Base-by-base conservation (phyloP, 2,797 vertebrate species). In the Enteromius radiatus region DNA sequence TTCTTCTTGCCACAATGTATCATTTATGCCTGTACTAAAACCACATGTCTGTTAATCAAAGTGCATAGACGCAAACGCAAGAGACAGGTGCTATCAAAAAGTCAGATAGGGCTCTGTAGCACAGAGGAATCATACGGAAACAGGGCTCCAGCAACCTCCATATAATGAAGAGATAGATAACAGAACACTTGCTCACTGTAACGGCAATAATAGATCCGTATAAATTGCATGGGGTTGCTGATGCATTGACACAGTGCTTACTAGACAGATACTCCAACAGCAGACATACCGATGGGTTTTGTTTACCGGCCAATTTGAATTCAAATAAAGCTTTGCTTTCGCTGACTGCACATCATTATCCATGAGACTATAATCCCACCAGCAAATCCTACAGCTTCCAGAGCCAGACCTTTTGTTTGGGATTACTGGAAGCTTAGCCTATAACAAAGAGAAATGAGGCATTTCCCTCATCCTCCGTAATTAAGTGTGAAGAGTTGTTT, bases 271-370 rank as follows among this genome's bases (percentile, higher is more conserved):
- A 94, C 93, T 94, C 93, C 95, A 92, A 91, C 92, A 91, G 92
- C 93, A 94, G 91, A 92, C 93, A 93, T 94, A 94, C 94, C 95
- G 93, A 91, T 95, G 94, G 96, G 96, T 97, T 98, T 95, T 98
- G 97, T 98, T 98, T 98, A 98, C 96, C 91, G 94, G 96, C 96
- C 96, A 96, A 98, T 98, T 98, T 98, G 96, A 99, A 98, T 99
- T 96, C 97, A 96, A 98, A 98, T 97, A 96, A 96, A 96, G 96
- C 97, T 96, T 95, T 89, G 93, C 94, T 95, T 96, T 95, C 95
- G 94, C 95, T 96, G 96, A 95, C 96, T 97, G 96, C 96, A 96
- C 96, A 95, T 95, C 95, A 95, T 96, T 96, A 96, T 96, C 95
- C 95, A 93, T 93, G 94, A 95, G 95, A 95, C 96, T 95, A 92